Conservation (phyloP, 2,797 vertebrate species). For the Malacoraja senta region DNA sequence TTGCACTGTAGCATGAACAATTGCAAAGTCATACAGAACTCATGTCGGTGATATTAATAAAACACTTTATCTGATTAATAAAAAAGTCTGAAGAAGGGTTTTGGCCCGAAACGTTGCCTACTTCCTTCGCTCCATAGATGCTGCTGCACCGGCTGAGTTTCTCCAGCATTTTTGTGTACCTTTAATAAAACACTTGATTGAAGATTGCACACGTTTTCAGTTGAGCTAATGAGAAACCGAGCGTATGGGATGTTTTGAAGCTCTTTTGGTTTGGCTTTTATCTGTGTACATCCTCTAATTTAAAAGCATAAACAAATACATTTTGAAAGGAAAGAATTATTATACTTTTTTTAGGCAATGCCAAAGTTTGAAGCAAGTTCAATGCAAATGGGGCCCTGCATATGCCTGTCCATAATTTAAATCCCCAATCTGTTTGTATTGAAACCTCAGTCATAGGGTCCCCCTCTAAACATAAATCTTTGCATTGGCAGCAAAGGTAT, state of each 20-base stretch:
- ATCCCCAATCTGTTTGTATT: neutral
- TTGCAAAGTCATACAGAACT: neutral
- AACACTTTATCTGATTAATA: too few species aligned
- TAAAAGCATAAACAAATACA: neutral
- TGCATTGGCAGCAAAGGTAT: neutral
- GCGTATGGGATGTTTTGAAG: neutral
- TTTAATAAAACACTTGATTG: conserved; percentile 19
- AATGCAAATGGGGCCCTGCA: neutral
- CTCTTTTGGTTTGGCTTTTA: neutral
- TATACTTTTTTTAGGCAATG: neutral
- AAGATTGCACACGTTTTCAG: neutral
- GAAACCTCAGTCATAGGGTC: neutral
- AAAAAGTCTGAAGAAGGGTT: too few species aligned
- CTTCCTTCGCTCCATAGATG: too few species aligned
- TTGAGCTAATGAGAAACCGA: neutral
- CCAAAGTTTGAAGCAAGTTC: too few species aligned
- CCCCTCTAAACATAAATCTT: neutral
- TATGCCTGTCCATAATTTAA: too few species aligned
- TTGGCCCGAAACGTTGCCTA: too few species aligned
- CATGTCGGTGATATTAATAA: conserved; percentile 24
- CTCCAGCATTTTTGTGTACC: too few species aligned
- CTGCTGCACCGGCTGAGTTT: too few species aligned
- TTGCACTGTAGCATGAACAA: neutral
- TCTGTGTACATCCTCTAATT: neutral
- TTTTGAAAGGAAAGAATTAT: neutral